Evolutionary conservation across 2,797 vertebrate genomes (phyloP), one percentile per base, ranked within the genome.

Genomic region (Poeciliopsis infans): DNA sequence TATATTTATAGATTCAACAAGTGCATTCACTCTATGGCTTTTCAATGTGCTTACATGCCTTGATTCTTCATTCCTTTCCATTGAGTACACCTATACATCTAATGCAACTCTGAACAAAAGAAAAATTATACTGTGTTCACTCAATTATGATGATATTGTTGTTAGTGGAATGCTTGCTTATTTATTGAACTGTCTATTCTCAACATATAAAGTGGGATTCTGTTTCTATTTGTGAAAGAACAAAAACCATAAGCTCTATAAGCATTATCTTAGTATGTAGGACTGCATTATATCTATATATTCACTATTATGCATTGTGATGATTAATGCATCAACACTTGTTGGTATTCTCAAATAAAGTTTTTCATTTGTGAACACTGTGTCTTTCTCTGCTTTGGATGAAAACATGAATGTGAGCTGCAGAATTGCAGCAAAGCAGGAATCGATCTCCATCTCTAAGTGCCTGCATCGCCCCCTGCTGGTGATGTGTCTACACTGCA

Each of bases 151-250:
- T 85, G 89, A 89, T 91, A 90, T 94, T 94, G 94, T 25, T 95
- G 93, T 94, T 95, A 94, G 94, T 95, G 95, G 94, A 96, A 95
- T 96, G 95, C 94, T 94, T 96, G 95, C 94, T 94, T 96, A 96
- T 96, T 96, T 96, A 95, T 96, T 95, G 94, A 95, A 88, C 88
- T 93, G 91, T 95, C 89, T 92, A 87, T 92, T 88, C 91, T 94
- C 73, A 79, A 90, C 90, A 90, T 94, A 92, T 92, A 92, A 90
- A 92, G 90, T 93, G 95, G 95, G 93, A 93, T 93, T 94, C 69
- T 89, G 91, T 95, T 95, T 90, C 88, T 82, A 88, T 61, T 92
- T 87, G 85, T 85, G 86, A 77, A 95, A 90, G 82, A 93, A 87
- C 88, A 89, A 94, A 87, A 89, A 91, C 92, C 90, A 86, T 94